Conservation (phyloP, 2,888 invertebrate genomes). For the Pristionchus arcanus region DNA sequence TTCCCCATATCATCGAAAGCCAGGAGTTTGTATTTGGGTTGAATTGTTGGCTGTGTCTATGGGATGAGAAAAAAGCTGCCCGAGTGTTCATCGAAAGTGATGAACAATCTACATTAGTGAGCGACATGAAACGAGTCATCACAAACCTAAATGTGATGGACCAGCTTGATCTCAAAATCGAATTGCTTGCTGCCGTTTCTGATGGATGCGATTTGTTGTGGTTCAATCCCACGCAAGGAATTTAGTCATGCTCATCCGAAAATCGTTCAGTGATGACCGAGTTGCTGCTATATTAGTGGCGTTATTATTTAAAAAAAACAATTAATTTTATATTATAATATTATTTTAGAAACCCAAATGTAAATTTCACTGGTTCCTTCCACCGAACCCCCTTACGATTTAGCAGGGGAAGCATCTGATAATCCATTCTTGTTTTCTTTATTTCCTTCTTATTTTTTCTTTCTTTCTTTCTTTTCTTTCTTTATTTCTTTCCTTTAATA, state of each 20-base stretch:
- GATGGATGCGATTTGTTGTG: conserved; percentile 10
- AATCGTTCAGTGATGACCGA: no score
- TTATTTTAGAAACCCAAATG: no score
- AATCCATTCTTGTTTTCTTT: no score
- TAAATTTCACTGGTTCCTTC: no score
- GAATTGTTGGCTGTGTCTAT: not conserved
- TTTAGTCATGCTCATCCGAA: not conserved
- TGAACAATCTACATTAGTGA: not conserved
- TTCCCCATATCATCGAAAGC: conserved; percentile 3
- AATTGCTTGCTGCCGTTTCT: not conserved
- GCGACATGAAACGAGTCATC: not conserved
- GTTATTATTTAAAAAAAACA: no score
- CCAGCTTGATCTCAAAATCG: not conserved
- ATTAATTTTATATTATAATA: no score
- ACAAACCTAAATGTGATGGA: not conserved
- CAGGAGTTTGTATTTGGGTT: conserved; percentile 15
- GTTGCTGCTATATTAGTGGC: no score
- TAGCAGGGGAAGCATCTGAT: no score
- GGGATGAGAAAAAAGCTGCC: not conserved
- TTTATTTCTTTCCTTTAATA: no score
- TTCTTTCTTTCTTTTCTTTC: no score
- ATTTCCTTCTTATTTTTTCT: no score
- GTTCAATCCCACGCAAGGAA: conserved; percentile 2
- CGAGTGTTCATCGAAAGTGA: not conserved
- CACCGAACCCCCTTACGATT: no score